These are phyloP conservation scores for Drosophila pallidifrons DNA, from an alignment of 1,140 invertebrate species.

Conservation along the genomic window DNA sequence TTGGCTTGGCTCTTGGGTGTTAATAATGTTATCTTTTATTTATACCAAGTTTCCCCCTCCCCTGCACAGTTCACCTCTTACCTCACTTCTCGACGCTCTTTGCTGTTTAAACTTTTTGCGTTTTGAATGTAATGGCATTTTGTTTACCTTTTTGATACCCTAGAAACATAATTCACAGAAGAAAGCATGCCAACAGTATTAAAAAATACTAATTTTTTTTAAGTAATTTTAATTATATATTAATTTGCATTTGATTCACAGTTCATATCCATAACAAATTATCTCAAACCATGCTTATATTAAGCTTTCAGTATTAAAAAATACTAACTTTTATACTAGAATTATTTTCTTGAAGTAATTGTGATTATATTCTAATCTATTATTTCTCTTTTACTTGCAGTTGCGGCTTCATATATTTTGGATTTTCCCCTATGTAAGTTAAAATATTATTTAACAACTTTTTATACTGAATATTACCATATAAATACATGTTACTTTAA, in stretches of 20 bases:
- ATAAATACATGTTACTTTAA: too few relatives aligned
- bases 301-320: too few relatives aligned
- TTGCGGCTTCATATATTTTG: too few relatives aligned
- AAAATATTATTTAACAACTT: background rate
- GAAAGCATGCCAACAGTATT: background rate
- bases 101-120: conserved; percentile 47
- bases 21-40: conserved; percentile 84
- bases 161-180: background rate
- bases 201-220: too few relatives aligned
- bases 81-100: background rate
- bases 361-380: too few relatives aligned
- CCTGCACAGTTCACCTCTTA: background rate
- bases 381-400: too few relatives aligned
- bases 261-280: too few relatives aligned
- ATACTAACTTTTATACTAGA: too few relatives aligned
- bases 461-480: background rate
- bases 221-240: too few relatives aligned
- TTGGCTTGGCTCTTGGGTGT: conserved; percentile 63
- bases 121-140: conserved; percentile 62
- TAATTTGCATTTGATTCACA: too few relatives aligned
- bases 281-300: background rate
- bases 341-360: too few relatives aligned
- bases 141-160: conserved; percentile 34
- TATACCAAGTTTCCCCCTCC: conserved; percentile 52
- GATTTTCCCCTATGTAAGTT: too few relatives aligned